Base-by-base conservation (phyloP, 1,140 invertebrate species). In the Anastrepha obliqua region DNA sequence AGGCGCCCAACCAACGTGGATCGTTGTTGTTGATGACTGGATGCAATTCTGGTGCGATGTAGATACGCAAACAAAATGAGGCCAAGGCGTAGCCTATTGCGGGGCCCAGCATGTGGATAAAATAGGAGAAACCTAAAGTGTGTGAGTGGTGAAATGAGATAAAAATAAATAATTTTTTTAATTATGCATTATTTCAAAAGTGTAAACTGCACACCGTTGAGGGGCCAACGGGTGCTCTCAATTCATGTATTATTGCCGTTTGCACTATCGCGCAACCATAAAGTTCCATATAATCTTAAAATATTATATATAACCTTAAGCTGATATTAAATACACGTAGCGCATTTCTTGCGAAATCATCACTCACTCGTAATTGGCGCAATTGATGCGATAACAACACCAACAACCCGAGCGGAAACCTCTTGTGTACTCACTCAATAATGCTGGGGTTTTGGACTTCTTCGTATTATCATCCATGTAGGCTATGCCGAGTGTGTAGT, bases 1-100 rank as follows among this genome's bases (percentile, higher is more conserved):
- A 97, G n/a, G 96, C 96, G 3, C 96, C 96, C 39, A 97, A 89
- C 96, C 96, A 97, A 88, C 96, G 94, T 2, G 96, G 96, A 94
- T 97, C 96, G 88, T 94, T 94, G 11, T 93, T 95, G 8, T 93
- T 94, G 42, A 97, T 96, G 0, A 95, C 95, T 2, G 96, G 96
- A 6, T 95, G 96, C 67, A 96, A 90, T 1, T 93, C 93, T 2
- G 96, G 96, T 47, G 95, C 95, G 55, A 97, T 96, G 89, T 96
- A 97, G 51, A 96, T 91, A 88, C 95, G 96, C 1, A 97, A 91
- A 67, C 95, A 95, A 47, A 96, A 94, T 0, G 96, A 96, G 2
- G 96, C 96, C 6, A 97, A 89, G 1, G 95, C 94, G 89, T 96
- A 97, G 8, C 96, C 96, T 29, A 96, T 93, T 0, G 95, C 95